Percentiles rank a stretch among this genome's conserved stretches.
These are phyloP conservation scores for Acanthurus lineatus DNA, from an alignment of 2,797 vertebrate species.

Conservation along the genomic window DNA sequence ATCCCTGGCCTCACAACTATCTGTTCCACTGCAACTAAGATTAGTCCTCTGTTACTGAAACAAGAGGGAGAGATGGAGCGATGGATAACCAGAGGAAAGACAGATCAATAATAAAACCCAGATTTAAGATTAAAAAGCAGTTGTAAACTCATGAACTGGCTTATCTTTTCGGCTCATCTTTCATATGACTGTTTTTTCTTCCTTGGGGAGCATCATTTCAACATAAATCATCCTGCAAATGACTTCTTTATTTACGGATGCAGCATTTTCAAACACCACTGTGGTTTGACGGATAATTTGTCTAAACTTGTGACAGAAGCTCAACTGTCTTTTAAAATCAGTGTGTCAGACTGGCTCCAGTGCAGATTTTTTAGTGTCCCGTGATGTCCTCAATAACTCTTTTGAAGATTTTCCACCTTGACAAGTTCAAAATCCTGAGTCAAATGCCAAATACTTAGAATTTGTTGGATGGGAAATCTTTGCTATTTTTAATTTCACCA, in stretches of 20 bases:
- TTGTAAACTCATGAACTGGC: too few species aligned
- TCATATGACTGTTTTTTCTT: neutral
- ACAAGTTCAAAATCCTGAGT: neutral
- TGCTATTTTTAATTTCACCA: neutral
- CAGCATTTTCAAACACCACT: neutral
- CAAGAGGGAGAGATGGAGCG: neutral
- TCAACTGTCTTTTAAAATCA: neutral
- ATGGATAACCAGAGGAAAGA: neutral
- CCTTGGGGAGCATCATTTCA: too few species aligned
- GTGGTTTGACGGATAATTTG: neutral
- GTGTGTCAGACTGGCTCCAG: neutral
- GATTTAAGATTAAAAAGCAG: neutral
- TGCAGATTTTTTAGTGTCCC: neutral
- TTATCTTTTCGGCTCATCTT: neutral
- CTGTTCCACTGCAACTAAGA: constrained; percentile 44
- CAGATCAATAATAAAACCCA: neutral
- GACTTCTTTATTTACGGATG: neutral
- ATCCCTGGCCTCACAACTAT: constrained; percentile 58
- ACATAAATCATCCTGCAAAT: neutral
- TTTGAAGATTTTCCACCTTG: neutral
- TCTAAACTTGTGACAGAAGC: neutral
- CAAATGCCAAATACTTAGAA: neutral
- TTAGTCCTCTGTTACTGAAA: constrained; percentile 47
- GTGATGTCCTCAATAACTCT: neutral
- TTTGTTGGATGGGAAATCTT: neutral